A percentile compares a stretch with the other conserved stretches of the same genome.
Evolutionary conservation across 1,140 invertebrate species (phyloP).

Genomic region (Ceratoteleas bidentatus): DNA sequence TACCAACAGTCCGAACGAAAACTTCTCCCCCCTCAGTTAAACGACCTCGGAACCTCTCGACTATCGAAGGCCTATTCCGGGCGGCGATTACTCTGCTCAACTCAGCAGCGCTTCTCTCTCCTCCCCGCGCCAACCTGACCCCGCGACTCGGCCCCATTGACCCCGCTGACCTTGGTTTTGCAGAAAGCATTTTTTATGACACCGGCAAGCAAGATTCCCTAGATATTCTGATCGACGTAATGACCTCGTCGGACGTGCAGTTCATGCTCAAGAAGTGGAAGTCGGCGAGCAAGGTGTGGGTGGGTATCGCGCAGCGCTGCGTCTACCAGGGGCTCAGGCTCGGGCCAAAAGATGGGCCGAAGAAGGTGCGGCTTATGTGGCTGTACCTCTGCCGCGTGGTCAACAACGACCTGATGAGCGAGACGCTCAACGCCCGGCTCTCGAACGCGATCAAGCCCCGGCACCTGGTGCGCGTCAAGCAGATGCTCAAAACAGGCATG

Average conservation of each 20-base stretch:
- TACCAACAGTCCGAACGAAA: too few species aligned
- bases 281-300: constrained; percentile 59
- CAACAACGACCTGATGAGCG: constrained; percentile 66
- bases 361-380: constrained; percentile 58
- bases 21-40: too few species aligned
- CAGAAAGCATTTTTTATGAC: constrained; percentile 65
- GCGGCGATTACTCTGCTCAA: too few species aligned
- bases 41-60: too few species aligned
- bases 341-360: constrained; percentile 47
- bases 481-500: constrained; percentile 62
- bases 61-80: too few species aligned
- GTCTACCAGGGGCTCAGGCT: constrained; percentile 57
- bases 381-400: constrained; percentile 57
- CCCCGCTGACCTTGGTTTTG: constrained; percentile 47
- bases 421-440: constrained; percentile 45
- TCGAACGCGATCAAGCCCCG: constrained; percentile 56
- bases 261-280: constrained; percentile 65
- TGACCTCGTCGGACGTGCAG: constrained; percentile 59
- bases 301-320: constrained; percentile 58
- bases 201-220: constrained; percentile 57
- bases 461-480: constrained; percentile 52
- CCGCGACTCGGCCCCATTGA: neutral
- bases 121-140: too few species aligned
- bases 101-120: too few species aligned
- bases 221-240: constrained; percentile 63